Conservation (phyloP, 2,888 invertebrate genomes). For the Cataglyphis livida region DNA sequence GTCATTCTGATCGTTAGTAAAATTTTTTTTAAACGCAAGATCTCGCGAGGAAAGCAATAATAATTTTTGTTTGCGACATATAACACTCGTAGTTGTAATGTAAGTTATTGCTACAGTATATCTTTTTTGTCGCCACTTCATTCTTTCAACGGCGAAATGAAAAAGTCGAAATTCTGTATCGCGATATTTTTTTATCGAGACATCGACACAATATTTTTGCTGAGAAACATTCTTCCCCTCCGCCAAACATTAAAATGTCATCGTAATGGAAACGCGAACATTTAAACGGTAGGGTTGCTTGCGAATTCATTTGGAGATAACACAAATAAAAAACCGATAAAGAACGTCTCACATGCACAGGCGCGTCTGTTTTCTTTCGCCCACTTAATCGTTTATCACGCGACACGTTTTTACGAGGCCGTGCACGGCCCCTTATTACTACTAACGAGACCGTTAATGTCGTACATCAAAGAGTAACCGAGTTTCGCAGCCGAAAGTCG, state of each 20-base stretch:
- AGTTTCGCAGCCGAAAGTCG: background rate
- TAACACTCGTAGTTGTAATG: background rate
- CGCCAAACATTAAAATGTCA: background rate
- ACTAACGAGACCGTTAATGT: conserved; percentile 38
- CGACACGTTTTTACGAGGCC: conserved; percentile 33
- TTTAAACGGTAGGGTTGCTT: background rate
- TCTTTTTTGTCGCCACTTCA: background rate
- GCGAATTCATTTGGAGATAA: conserved; percentile 20
- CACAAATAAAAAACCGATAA: conserved; percentile 27
- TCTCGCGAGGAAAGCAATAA: background rate
- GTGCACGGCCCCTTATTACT: conserved; percentile 15
- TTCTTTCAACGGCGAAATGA: conserved; percentile 15
- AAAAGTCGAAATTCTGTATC: conserved; percentile 2
- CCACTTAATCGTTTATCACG: conserved; percentile 32
- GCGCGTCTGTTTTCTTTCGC: background rate
- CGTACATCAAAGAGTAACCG: conserved; percentile 43
- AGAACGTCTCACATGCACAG: conserved; percentile 17
- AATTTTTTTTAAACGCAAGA: background rate
- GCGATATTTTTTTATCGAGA: conserved; percentile 2
- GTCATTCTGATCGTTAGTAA: background rate
- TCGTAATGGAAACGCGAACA: background rate
- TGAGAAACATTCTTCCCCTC: background rate
- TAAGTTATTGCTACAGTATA: background rate
- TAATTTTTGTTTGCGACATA: background rate
- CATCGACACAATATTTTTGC: background rate